These are phyloP conservation scores for Melipona bicolor DNA, from an alignment of 2,888 invertebrate species.

Conservation along the genomic window DNA sequence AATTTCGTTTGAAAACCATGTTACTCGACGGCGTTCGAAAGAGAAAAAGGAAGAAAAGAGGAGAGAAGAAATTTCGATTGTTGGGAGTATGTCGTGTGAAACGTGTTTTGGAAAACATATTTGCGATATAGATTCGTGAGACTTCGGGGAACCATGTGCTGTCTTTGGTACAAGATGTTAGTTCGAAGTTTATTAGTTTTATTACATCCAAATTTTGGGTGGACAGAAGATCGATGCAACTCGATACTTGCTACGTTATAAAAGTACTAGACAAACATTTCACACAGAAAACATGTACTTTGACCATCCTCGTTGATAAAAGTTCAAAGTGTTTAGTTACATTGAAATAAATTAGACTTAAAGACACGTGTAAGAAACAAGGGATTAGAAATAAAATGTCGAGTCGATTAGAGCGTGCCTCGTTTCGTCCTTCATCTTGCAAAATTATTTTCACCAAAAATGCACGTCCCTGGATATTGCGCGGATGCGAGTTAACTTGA, in stretches of 20 bases:
- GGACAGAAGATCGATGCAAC: not conserved
- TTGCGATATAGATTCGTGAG: not conserved
- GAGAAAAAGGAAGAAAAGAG: not conserved
- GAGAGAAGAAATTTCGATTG: not conserved
- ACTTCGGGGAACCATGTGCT: not conserved
- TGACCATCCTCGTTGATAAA: too few relatives aligned
- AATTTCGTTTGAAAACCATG: slow-evolving; percentile 56
- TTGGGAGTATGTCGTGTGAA: not conserved
- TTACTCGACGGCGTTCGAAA: slow-evolving; percentile 32
- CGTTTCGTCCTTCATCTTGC: not conserved
- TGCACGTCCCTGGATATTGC: not conserved
- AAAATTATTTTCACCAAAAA: not conserved
- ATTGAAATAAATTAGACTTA: too few relatives aligned
- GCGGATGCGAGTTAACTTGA: slow-evolving; percentile 11
- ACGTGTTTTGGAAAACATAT: not conserved
- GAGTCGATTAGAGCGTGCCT: not conserved
- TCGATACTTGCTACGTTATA: not conserved
- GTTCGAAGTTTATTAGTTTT: not conserved
- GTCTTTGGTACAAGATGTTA: not conserved
- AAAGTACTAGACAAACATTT: too few relatives aligned
- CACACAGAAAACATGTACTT: too few relatives aligned
- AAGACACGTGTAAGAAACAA: too few relatives aligned
- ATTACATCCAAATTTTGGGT: not conserved
- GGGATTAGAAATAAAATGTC: not conserved
- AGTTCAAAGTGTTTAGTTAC: too few relatives aligned